Evolutionary conservation across 1,140 invertebrate species (phyloP), one percentile per base, ranked within the genome.

Genomic region (Argopecten irradians): DNA sequence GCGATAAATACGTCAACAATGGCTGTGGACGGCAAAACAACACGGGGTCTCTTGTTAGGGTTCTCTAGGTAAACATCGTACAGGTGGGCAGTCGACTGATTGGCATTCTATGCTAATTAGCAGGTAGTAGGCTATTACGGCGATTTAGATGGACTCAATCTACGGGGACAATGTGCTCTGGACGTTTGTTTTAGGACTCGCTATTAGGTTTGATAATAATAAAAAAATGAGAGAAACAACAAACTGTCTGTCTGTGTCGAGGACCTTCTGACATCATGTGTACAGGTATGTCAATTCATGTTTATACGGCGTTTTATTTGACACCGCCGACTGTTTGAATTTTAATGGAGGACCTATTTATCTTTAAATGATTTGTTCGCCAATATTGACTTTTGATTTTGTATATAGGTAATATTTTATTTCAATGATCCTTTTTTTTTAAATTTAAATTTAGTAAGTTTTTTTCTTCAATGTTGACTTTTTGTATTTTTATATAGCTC

Each of bases 31-130:
- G 55, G 11, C 55, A n/a, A 71, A 71, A n/a, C 55, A 71, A 71
- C 55, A 71, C 55, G 22, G n/a, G 55, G 55, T 71, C 55, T 19
- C 55, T 71, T 71, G 55, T 71, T 71, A 71, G 55, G 55, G 55
- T 5, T 1, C 5, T 22, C 28, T 71, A 11, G 55, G 55, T 71
- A 71, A 71, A 71, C 55, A 71, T 28, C 22, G n/a, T 16, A 71
- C 55, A 71, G 55, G 55, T 71, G 55, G n/a, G 22, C 16, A 28
- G 1, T 71, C 5, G 22, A 28, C 55, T 71, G 55, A 71, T 71
- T 71, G 55, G 55, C 22, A 71, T n/a, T 71, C n/a, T 71, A 71
- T 71, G 55, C 22, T 71, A 71, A 71, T 71, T 71, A 71, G 55
- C 22, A 71, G 55, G 55, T 71, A 71, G 28, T 71, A 71, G 22